Conservation (phyloP, 2,797 vertebrate species). For the Danio tinwini region DNA sequence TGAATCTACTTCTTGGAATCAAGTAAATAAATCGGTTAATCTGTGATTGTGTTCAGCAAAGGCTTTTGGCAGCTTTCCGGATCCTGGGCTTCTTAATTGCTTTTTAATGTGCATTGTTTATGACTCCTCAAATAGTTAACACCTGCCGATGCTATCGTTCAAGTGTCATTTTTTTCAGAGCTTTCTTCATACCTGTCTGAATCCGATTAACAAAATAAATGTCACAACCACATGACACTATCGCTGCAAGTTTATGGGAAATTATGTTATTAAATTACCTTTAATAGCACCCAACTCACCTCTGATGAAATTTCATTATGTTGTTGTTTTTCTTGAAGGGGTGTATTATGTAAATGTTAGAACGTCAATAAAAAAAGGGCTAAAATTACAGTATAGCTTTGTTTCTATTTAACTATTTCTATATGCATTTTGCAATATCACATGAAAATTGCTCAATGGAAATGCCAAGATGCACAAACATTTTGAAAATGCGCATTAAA, state of each 20-base stretch:
- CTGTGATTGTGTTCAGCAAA: conserved; percentile 37
- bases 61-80: conserved; percentile 37
- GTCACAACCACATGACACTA: not conserved
- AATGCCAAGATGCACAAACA: too few relatives aligned
- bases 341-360: conserved; percentile 10
- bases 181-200: not conserved
- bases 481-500: too few relatives aligned
- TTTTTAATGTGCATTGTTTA: conserved; percentile 64
- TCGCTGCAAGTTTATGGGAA: conserved; percentile 7
- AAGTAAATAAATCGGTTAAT: conserved; percentile 6
- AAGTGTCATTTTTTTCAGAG: not conserved
- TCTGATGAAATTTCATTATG: not conserved
- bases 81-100: conserved; percentile 53
- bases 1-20: not conserved
- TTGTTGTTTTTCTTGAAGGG: not conserved
- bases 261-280: conserved; percentile 11
- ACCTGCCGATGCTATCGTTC: conserved; percentile 36
- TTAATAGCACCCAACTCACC: conserved; percentile 1
- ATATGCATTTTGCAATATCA: too few relatives aligned
- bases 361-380: not conserved
- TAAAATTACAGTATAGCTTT: not conserved
- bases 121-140: conserved; percentile 62
- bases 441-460: too few relatives aligned
- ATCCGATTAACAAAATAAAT: conserved; percentile 28
- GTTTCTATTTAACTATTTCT: too few relatives aligned